Percentiles rank a stretch among this genome's conserved stretches.
Conservation (phyloP, 2,888 invertebrate genomes). For the Leptarthrus brevirostris region DNA sequence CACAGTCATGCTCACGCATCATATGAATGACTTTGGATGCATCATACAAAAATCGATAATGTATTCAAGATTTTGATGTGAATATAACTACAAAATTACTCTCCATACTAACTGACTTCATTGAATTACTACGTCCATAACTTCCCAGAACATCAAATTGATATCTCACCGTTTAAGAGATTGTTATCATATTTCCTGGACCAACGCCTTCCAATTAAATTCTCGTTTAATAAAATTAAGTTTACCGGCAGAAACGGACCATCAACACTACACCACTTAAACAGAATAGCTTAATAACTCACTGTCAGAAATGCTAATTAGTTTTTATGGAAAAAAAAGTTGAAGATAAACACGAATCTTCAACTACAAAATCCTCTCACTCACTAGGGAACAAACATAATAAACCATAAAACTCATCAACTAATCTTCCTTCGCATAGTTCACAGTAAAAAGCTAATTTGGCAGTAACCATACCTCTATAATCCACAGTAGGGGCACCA, state of each 20-base stretch:
- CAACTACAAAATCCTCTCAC: background rate
- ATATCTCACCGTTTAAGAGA: too few species aligned
- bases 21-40: too few species aligned
- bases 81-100: too few species aligned
- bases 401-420: constrained; percentile 17
- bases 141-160: too few species aligned
- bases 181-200: too few species aligned
- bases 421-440: background rate
- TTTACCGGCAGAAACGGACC: background rate
- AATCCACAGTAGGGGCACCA: constrained; percentile 29
- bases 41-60: too few species aligned
- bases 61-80: too few species aligned
- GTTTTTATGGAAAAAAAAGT: background rate
- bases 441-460: constrained; percentile 28
- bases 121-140: too few species aligned
- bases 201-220: too few species aligned
- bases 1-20: too few species aligned
- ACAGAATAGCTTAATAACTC: background rate
- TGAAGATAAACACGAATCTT: background rate
- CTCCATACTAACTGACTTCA: too few species aligned
- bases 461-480: constrained; percentile 4
- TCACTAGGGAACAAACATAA: constrained; percentile 3
- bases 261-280: background rate
- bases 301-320: background rate
- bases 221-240: too few species aligned